phyloP scores from a whole-genome alignment of 2,797 vertebrate species.

The Microchirus variegatus region DNA sequence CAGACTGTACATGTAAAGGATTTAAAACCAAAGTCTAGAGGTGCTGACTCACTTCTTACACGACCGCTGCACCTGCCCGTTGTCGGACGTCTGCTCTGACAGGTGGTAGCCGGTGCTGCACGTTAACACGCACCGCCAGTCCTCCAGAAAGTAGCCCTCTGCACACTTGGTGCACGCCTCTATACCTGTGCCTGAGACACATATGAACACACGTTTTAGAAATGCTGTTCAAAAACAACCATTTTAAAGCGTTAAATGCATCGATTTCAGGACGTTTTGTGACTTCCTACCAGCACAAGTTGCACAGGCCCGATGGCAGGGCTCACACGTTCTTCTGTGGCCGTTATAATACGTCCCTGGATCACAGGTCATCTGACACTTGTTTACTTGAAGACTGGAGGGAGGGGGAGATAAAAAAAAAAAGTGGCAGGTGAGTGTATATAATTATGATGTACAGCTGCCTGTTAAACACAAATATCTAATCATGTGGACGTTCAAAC shows the following conservation, averaged over 20 bases:
- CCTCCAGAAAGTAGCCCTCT: constrained; percentile 90
- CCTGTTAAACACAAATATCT: no score
- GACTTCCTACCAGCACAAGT: constrained; percentile 89
- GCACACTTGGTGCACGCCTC: constrained; percentile 94
- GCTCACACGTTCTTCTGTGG: constrained; percentile 88
- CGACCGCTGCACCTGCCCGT: constrained; percentile 83
- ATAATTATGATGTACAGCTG: no score
- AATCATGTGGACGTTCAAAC: no score
- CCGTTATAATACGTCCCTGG: constrained; percentile 91
- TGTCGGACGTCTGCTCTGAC: constrained; percentile 85
- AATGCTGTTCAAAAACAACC: neutral
- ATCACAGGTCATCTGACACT: constrained; percentile 90
- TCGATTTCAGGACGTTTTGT: no score
- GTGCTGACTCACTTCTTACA: constrained; percentile 90
- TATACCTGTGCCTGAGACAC: constrained; percentile 86
- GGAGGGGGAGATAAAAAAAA: constrained; percentile 28
- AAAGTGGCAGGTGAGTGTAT: neutral
- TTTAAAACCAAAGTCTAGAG: no score
- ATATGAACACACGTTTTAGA: constrained; percentile 8
- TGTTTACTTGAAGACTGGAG: constrained; percentile 89
- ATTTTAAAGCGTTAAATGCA: no score
- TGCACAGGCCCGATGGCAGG: constrained; percentile 91
- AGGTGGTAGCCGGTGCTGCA: constrained; percentile 90
- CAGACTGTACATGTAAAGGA: no score
- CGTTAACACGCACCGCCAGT: constrained; percentile 90